These are phyloP conservation scores for Chelon auratus DNA, from an alignment of 2,797 vertebrate species.

Conservation along the genomic window DNA sequence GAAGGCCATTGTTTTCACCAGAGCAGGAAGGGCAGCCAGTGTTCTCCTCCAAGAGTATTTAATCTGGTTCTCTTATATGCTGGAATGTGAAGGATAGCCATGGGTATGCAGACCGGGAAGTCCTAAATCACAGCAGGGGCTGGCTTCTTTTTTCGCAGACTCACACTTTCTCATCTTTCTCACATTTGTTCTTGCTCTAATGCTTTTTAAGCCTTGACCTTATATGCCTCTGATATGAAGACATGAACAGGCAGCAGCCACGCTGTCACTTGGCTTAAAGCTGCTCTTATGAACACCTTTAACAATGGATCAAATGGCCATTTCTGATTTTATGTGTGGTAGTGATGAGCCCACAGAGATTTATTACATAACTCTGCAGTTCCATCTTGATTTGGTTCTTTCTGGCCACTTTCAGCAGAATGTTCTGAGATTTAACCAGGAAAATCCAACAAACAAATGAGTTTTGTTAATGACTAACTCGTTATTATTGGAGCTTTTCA, in stretches of 20 bases:
- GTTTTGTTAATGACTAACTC: too few species aligned
- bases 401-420: too few species aligned
- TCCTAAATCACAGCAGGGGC: constrained; percentile 72
- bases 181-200: constrained; percentile 17
- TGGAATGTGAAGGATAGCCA: constrained; percentile 64
- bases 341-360: not conserved
- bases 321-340: not conserved
- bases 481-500: too few species aligned
- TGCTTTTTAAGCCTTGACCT: constrained; percentile 29
- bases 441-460: too few species aligned
- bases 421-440: too few species aligned
- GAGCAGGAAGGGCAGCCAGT: constrained; percentile 53
- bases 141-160: constrained; percentile 54
- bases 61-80: constrained; percentile 62
- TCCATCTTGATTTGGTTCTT: too few species aligned
- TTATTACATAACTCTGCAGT: too few species aligned
- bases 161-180: constrained; percentile 49
- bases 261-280: constrained; percentile 26
- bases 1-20: constrained; percentile 43
- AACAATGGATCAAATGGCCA: not conserved
- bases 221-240: constrained; percentile 31
- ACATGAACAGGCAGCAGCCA: constrained; percentile 25
- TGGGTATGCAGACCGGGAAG: constrained; percentile 57
- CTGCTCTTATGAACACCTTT: not conserved
- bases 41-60: constrained; percentile 61